Percentiles rank a stretch among this genome's conserved stretches.
Evolutionary conservation across 2,113 vertebrate genomes (phyloP).

Genomic region (Typhlomys cinereus): DNA sequence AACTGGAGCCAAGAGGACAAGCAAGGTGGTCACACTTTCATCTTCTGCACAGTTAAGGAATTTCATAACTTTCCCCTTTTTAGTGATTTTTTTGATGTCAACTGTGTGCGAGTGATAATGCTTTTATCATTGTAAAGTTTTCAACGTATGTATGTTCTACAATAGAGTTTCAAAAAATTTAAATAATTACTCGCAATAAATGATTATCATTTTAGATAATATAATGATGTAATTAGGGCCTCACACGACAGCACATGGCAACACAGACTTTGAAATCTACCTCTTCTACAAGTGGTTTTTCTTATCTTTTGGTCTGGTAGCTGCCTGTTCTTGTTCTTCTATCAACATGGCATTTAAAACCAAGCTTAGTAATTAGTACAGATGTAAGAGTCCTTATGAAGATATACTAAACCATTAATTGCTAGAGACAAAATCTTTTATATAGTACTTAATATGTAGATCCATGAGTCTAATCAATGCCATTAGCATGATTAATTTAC

Average conservation of each 20-base stretch:
- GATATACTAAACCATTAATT: background rate
- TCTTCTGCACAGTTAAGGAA: background rate
- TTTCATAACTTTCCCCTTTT: background rate
- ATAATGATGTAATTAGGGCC: background rate
- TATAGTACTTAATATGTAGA: background rate
- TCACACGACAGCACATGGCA: background rate
- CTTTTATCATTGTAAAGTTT: background rate
- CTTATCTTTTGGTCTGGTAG: background rate
- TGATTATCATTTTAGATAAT: background rate
- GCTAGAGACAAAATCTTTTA: background rate
- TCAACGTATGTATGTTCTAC: background rate
- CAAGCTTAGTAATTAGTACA: background rate
- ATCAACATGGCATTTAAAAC: constrained; percentile 25
- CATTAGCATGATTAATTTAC: background rate
- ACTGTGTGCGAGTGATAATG: background rate
- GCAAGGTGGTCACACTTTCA: background rate
- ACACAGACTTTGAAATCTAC: background rate
- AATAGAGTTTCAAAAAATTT: background rate
- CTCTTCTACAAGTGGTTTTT: background rate
- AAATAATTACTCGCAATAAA: background rate
- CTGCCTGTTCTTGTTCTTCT: background rate
- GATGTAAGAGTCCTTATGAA: background rate
- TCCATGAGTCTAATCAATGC: background rate
- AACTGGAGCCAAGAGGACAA: background rate
- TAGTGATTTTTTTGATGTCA: background rate